These are phyloP conservation scores for Apodemus agrarius DNA, from an alignment of 2,797 vertebrate genomes.

Conservation along the genomic window DNA sequence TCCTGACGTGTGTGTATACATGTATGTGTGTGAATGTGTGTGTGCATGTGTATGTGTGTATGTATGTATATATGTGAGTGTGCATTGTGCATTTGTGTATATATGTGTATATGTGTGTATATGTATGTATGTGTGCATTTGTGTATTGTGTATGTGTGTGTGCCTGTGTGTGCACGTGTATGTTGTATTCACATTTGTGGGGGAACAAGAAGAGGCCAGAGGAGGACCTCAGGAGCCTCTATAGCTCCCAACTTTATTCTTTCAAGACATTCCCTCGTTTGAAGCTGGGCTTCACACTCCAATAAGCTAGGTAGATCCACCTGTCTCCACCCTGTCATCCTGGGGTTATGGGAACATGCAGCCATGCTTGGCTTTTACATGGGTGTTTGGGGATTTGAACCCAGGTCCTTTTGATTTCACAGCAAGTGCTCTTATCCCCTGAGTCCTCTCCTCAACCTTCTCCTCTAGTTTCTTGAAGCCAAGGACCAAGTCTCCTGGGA, in stretches of 20 bases:
- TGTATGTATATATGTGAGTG: too few species aligned
- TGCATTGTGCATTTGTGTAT: too few species aligned
- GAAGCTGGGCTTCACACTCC: neutral
- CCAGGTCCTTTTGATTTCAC: neutral
- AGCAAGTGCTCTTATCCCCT: neutral
- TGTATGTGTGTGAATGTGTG: neutral
- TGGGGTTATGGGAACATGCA: neutral
- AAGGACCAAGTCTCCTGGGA: neutral
- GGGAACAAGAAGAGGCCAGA: neutral
- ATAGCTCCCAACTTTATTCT: neutral
- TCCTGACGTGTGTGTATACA: neutral
- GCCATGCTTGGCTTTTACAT: neutral
- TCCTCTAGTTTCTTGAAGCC: neutral
- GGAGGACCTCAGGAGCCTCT: neutral
- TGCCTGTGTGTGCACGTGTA: rapidly evolving
- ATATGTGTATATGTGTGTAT: too few species aligned
- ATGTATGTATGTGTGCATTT: too few species aligned
- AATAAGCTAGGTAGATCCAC: too few species aligned
- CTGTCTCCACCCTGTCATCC: neutral
- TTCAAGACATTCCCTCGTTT: neutral
- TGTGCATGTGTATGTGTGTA: too few species aligned
- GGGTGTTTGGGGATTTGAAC: neutral
- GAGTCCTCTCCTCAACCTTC: neutral
- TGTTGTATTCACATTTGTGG: neutral
- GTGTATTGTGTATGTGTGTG: too few species aligned